phyloP scores from a whole-genome alignment of 2,888 invertebrate genomes.

The Leucophenga maculata region DNA sequence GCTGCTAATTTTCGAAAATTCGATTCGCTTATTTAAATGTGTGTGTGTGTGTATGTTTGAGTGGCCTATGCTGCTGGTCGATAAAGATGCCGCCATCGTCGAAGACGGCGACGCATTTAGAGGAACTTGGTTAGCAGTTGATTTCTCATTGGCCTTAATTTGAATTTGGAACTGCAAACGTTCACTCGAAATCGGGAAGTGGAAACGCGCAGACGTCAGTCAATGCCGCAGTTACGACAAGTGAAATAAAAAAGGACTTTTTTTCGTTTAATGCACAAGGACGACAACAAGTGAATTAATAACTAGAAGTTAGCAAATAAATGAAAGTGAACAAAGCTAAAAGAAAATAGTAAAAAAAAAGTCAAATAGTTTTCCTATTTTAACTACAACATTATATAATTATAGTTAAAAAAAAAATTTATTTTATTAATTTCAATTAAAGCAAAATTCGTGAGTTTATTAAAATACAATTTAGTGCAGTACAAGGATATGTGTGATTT shows the following conservation, averaged over 20 bases:
- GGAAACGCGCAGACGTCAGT: slow-evolving; percentile 69
- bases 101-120: slow-evolving; percentile 48
- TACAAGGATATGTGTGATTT: slow-evolving; percentile 16
- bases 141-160: slow-evolving; percentile 66
- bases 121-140: slow-evolving; percentile 48
- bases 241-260: slow-evolving; percentile 15
- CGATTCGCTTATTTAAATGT: slow-evolving; percentile 4
- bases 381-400: background rate
- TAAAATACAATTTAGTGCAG: background rate
- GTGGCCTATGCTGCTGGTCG: slow-evolving; percentile 47
- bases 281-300: background rate
- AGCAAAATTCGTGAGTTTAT: slow-evolving; percentile 16
- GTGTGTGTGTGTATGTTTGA: slow-evolving; percentile 27
- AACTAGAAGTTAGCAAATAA: slow-evolving; percentile 25
- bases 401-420: background rate
- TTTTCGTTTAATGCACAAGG: background rate
- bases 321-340: slow-evolving; percentile 40
- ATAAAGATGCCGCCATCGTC: background rate
- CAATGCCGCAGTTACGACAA: slow-evolving; percentile 48
- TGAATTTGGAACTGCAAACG: slow-evolving; percentile 71
- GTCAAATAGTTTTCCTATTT: slow-evolving; percentile 15
- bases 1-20: slow-evolving; percentile 10
- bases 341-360: slow-evolving; percentile 35
- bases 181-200: slow-evolving; percentile 73
- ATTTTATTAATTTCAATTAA: background rate